These are phyloP conservation scores for Pseudomugil tenellus DNA, from an alignment of 2,797 vertebrate genomes.

Conservation along the genomic window DNA sequence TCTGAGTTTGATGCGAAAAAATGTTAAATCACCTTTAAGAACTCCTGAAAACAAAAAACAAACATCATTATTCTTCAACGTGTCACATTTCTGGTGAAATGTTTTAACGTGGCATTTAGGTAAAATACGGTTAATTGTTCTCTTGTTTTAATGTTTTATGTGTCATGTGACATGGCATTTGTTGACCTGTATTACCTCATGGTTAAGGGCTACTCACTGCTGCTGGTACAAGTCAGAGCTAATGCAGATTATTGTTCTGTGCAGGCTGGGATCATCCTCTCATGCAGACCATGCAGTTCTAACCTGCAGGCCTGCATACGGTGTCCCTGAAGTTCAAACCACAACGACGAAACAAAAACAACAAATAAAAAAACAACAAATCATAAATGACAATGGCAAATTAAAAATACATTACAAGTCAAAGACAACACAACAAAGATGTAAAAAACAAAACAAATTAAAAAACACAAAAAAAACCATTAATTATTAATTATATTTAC, in stretches of 20 bases:
- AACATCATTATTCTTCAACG: slow-evolving; percentile 9
- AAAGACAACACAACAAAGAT: too few relatives aligned
- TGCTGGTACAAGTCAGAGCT: slow-evolving; percentile 20
- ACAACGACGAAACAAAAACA: too few relatives aligned
- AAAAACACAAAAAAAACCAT: too few relatives aligned
- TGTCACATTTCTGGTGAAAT: slow-evolving; percentile 19
- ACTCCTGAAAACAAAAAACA: slow-evolving; percentile 40
- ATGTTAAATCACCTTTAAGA: slow-evolving; percentile 33
- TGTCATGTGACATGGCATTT: slow-evolving; percentile 2
- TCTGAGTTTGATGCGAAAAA: slow-evolving; percentile 38
- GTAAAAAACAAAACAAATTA: too few relatives aligned
- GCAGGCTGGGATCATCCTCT: slow-evolving; percentile 22
- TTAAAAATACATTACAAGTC: too few relatives aligned
- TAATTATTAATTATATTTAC: too few relatives aligned
- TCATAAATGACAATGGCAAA: too few relatives aligned
- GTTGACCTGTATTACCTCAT: slow-evolving; percentile 59
- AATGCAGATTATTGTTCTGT: slow-evolving; percentile 24
- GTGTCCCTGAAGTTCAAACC: too few relatives aligned
- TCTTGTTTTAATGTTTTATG: slow-evolving; percentile 19
- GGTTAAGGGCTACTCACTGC: slow-evolving; percentile 64
- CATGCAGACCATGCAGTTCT: neutral
- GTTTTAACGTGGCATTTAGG: slow-evolving; percentile 16
- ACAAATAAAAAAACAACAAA: too few relatives aligned
- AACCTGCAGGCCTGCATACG: too few relatives aligned
- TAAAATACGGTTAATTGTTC: slow-evolving; percentile 16